Evolutionary conservation across 2,888 invertebrate genomes (phyloP).

Genomic region (Habrosyne pyritoides): DNA sequence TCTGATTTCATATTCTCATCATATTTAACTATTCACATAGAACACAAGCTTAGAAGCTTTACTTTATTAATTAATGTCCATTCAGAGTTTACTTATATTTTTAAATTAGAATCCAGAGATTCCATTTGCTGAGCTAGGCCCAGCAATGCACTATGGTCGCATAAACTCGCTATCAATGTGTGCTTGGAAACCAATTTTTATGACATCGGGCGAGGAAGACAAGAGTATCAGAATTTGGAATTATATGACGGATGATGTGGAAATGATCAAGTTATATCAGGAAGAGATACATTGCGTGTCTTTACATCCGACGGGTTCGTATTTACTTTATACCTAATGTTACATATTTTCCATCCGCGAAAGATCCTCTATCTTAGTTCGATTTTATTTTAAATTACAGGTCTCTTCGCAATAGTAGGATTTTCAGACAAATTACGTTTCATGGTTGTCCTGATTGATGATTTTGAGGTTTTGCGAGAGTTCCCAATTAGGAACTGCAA

Average conservation of each 20-base stretch:
- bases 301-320: slow-evolving; percentile 85
- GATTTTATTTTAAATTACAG: slow-evolving; percentile 63
- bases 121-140: slow-evolving; percentile 87
- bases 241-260: slow-evolving; percentile 91
- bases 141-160: slow-evolving; percentile 90
- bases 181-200: slow-evolving; percentile 94
- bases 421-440: slow-evolving; percentile 95
- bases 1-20: too few species aligned
- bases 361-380: neutral
- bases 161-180: slow-evolving; percentile 93
- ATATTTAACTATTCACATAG: too few species aligned
- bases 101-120: slow-evolving; percentile 80
- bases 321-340: neutral
- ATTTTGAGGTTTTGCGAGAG: slow-evolving; percentile 89
- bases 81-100: neutral
- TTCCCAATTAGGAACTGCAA: slow-evolving; percentile 90
- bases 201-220: slow-evolving; percentile 91
- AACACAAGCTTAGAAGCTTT: too few species aligned
- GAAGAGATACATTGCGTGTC: slow-evolving; percentile 92
- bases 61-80: too few species aligned
- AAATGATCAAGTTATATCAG: slow-evolving; percentile 91
- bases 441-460: slow-evolving; percentile 94
- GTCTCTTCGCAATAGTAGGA: slow-evolving; percentile 93
- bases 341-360: too few species aligned
- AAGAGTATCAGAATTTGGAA: slow-evolving; percentile 96